Evolutionary conservation across 1,140 invertebrate species (phyloP), one percentile per base, ranked within the genome.

Genomic region (Teleopsis dalmanni): DNA sequence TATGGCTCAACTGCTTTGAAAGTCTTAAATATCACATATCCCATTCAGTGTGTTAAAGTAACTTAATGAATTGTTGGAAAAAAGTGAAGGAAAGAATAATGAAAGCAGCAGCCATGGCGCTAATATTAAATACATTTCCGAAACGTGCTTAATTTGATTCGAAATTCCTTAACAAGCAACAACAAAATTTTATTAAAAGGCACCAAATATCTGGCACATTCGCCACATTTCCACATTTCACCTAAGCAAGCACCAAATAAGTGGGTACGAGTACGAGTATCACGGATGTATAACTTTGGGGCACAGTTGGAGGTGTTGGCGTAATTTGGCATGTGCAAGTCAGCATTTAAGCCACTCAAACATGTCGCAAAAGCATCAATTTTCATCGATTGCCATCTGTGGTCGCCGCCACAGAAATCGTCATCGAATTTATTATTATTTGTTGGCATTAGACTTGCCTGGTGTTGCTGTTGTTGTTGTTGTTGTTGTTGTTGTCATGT

Each of bases 361-460:
- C 49, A 51, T 47, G 49, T 47, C 43, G 43, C 49, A 51, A 51
- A 51, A 35, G 26, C 37, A 51, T 51, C 49, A 51, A 51, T 51
- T 51, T 41, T 40, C 43, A 47, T 51, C 37, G 49, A 51, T 51
- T 46, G 29, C 35, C 49, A 47, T 33, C 49, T 47, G 37, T 41
- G 43, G 41, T 35, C 34, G 44, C n/a, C n/a, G 34, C 34, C 16
- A 16, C 34, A 36, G 5, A 14, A 36, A 8, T 19, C 18, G 13
- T 21, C 11, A 37, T 21, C 13, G 37, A n/a, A 13, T 36, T 29
- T 31, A 41, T 40, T 48, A 48, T 22, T 10, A 14, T 33, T 29
- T 48, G 26, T 18, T 31, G 37, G 22, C 7, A 14, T 25, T 13
- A 19, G 9, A 33, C 10, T 23, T 33, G 42, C 23, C 4, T 29